Percentiles rank a stretch among this genome's conserved stretches.
These are phyloP conservation scores for Musca vetustissima DNA, from an alignment of 1,140 invertebrate species.

Conservation along the genomic window DNA sequence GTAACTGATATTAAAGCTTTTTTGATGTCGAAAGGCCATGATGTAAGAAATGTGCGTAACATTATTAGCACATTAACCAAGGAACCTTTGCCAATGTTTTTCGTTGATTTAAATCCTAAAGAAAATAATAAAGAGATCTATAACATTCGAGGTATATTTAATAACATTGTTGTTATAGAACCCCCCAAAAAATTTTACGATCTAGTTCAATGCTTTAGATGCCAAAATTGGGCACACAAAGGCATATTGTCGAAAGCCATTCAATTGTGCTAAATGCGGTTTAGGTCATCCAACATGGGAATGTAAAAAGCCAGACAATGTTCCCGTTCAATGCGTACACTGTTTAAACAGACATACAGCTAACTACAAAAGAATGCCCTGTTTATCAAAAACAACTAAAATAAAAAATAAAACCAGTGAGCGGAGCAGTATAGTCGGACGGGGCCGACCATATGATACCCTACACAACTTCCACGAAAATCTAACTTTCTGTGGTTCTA, in stretches of 20 bases:
- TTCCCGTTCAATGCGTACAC: not conserved
- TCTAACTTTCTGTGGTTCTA: too few species aligned
- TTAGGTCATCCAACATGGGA: not conserved
- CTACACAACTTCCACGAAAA: too few species aligned
- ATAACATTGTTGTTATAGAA: not conserved
- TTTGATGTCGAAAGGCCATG: too few species aligned
- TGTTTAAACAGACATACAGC: not conserved
- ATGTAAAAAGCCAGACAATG: not conserved
- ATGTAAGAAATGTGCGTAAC: not conserved
- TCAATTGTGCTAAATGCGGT: conserved; percentile 7
- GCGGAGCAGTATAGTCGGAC: too few species aligned
- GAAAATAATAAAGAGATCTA: not conserved
- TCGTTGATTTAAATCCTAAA: not conserved
- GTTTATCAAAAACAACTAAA: too few species aligned
- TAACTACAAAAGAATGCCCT: too few species aligned
- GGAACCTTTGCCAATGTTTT: not conserved
- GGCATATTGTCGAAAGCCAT: not conserved
- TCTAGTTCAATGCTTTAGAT: conserved; percentile 1
- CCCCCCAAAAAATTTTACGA: conserved; percentile 9
- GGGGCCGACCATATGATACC: too few species aligned
- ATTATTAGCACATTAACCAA: not conserved
- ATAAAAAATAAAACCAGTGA: too few species aligned
- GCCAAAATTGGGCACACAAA: conserved; percentile 12
- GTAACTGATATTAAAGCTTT: too few species aligned
- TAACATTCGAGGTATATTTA: not conserved